Percentiles rank a stretch among this genome's conserved stretches.
Conservation (phyloP, 2,888 invertebrate species). For the Rhogogaster chlorosoma region DNA sequence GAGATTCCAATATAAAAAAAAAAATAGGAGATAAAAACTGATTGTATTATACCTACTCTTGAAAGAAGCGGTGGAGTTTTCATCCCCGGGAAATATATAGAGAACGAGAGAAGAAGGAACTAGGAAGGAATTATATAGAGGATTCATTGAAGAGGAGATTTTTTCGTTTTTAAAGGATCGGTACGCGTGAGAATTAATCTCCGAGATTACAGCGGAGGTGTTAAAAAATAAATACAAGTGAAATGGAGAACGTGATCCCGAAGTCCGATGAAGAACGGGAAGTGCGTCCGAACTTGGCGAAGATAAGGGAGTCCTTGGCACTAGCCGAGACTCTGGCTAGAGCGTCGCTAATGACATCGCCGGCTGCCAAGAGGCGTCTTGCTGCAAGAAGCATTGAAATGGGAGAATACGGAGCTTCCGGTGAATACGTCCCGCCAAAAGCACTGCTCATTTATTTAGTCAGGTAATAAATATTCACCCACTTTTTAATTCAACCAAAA, state of each 20-base stretch:
- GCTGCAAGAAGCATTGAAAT: slow-evolving; percentile 81
- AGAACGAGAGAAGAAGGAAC: too few species aligned
- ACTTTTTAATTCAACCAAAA: not conserved
- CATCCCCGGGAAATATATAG: too few species aligned
- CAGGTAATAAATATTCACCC: slow-evolving; percentile 76
- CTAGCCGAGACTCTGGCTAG: slow-evolving; percentile 82
- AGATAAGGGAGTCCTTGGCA: slow-evolving; percentile 78
- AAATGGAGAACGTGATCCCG: not conserved
- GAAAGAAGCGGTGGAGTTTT: too few species aligned
- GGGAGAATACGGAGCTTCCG: slow-evolving; percentile 74
- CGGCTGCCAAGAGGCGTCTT: slow-evolving; percentile 80
- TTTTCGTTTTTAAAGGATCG: not conserved
- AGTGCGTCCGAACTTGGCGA: slow-evolving; percentile 34
- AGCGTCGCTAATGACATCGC: slow-evolving; percentile 81
- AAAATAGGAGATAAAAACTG: too few species aligned
- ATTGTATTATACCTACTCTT: too few species aligned
- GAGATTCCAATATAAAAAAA: too few species aligned
- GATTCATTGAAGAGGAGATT: too few species aligned
- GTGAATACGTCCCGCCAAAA: slow-evolving; percentile 82
- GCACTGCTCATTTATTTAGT: slow-evolving; percentile 83
- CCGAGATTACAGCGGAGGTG: not conserved
- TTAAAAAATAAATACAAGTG: not conserved
- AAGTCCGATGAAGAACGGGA: slow-evolving; percentile 18
- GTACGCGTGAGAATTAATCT: not conserved
- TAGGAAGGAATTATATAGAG: too few species aligned